phyloP scores from a whole-genome alignment of 2,888 invertebrate genomes.

The Pterostichus niger region DNA sequence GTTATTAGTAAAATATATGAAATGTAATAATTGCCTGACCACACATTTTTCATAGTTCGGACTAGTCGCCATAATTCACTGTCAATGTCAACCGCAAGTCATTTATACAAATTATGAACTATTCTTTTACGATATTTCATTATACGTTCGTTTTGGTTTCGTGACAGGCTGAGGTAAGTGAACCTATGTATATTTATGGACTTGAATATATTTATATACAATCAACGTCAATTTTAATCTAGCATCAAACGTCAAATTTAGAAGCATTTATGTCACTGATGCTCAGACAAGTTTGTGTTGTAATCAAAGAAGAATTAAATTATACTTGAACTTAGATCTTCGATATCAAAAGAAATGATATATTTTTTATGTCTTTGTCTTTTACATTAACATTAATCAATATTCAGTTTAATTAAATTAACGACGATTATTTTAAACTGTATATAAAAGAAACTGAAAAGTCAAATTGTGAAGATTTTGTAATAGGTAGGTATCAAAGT shows the following conservation, averaged over 20 bases:
- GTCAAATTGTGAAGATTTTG: too few species aligned
- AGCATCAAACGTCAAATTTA: conserved; percentile 2
- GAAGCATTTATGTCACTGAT: too few species aligned
- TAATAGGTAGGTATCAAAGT: too few species aligned
- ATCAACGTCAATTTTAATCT: conserved; percentile 14
- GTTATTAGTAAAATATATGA: too few species aligned
- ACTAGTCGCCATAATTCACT: conserved; percentile 11
- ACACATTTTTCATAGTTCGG: background rate
- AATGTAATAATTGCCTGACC: too few species aligned
- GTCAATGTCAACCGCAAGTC: conserved; percentile 34
- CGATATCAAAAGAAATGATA: background rate
- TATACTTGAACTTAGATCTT: background rate
- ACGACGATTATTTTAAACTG: too few species aligned
- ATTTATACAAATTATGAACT: background rate
- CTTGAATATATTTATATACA: background rate
- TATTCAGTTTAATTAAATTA: too few species aligned
- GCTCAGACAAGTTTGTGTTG: background rate
- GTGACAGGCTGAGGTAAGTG: background rate
- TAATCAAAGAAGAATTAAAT: background rate
- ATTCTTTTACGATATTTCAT: conserved; percentile 13
- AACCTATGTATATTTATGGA: background rate
- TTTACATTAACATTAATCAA: too few species aligned
- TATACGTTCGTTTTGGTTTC: conserved; percentile 6
- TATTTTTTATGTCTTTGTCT: too few species aligned
- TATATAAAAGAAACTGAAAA: too few species aligned